Conservation (phyloP, 2,888 invertebrate species). For the Orchesellides sinensis region DNA sequence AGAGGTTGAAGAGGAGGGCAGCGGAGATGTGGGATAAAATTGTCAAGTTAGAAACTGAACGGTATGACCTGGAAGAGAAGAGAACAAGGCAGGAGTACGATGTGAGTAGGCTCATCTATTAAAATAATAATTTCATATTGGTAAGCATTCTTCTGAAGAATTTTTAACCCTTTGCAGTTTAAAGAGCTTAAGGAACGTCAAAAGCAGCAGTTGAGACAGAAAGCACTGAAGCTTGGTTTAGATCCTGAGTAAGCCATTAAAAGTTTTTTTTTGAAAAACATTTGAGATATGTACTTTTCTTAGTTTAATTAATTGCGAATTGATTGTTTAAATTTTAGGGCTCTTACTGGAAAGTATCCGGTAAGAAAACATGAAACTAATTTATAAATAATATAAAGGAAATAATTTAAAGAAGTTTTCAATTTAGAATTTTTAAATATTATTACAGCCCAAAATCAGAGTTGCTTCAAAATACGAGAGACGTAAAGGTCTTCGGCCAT, state of each 20-base stretch:
- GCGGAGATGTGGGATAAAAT: slow-evolving; percentile 58
- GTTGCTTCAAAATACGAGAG: slow-evolving; percentile 60
- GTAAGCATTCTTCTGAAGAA: too few species aligned
- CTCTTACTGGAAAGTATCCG: slow-evolving; percentile 56
- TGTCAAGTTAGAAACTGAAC: slow-evolving; percentile 48
- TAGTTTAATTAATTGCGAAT: not conserved
- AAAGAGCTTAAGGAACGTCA: slow-evolving; percentile 62
- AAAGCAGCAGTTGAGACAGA: slow-evolving; percentile 60
- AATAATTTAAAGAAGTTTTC: too few species aligned
- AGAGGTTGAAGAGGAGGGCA: slow-evolving; percentile 51
- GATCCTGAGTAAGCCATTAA: slow-evolving; percentile 60
- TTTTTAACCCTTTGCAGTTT: slow-evolving; percentile 31
- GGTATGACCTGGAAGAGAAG: slow-evolving; percentile 61
- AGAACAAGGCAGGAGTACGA: slow-evolving; percentile 58
- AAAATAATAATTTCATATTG: too few species aligned
- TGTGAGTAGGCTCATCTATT: slow-evolving; percentile 27
- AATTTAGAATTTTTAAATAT: not conserved
- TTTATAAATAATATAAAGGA: too few species aligned
- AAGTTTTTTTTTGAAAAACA: not conserved
- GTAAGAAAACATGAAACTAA: too few species aligned
- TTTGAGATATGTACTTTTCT: not conserved
- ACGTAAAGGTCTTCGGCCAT: slow-evolving; percentile 49
- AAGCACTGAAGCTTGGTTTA: slow-evolving; percentile 61
- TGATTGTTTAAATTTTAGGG: slow-evolving; percentile 18
- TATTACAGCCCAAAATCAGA: slow-evolving; percentile 55